Percentiles rank a stretch among this genome's conserved stretches.
phyloP scores from a whole-genome alignment of 2,888 invertebrate species.

The Pherbina coryleti region DNA sequence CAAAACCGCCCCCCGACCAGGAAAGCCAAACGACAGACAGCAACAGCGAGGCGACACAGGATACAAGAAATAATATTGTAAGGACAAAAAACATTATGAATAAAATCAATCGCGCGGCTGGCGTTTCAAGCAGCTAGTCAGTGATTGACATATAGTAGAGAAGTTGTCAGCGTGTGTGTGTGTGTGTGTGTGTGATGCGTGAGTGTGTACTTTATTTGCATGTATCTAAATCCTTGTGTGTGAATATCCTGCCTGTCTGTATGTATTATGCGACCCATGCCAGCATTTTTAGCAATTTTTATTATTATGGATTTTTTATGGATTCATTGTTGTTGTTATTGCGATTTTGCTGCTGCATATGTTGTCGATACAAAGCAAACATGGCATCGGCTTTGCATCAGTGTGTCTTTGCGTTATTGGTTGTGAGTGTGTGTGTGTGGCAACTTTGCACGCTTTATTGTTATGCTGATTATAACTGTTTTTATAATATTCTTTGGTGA shows the following conservation, averaged over 20 bases:
- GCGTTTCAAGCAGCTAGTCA: background rate
- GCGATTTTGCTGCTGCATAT: background rate
- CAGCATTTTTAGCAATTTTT: too few relatives aligned
- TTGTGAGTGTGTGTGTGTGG: conserved; percentile 43
- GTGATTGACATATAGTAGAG: conserved; percentile 2
- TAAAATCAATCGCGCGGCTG: background rate
- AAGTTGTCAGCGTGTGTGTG: too few relatives aligned
- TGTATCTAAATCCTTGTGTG: too few relatives aligned
- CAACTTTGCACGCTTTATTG: conserved; percentile 16
- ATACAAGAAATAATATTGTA: background rate
- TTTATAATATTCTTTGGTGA: conserved; percentile 5
- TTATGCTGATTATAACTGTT: conserved; percentile 28
- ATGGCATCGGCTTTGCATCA: too few relatives aligned
- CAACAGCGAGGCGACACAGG: background rate
- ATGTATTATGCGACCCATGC: too few relatives aligned
- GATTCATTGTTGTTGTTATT: background rate
- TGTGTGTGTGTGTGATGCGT: too few relatives aligned
- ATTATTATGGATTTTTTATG: too few relatives aligned
- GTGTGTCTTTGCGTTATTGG: too few relatives aligned
- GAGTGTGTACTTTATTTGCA: too few relatives aligned
- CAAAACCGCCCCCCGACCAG: background rate
- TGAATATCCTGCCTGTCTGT: too few relatives aligned
- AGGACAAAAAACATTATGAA: background rate
- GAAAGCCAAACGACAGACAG: background rate
- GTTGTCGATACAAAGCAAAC: background rate